Evolutionary conservation across 2,888 invertebrate species (phyloP).

Genomic region (Heliconius ismenius): DNA sequence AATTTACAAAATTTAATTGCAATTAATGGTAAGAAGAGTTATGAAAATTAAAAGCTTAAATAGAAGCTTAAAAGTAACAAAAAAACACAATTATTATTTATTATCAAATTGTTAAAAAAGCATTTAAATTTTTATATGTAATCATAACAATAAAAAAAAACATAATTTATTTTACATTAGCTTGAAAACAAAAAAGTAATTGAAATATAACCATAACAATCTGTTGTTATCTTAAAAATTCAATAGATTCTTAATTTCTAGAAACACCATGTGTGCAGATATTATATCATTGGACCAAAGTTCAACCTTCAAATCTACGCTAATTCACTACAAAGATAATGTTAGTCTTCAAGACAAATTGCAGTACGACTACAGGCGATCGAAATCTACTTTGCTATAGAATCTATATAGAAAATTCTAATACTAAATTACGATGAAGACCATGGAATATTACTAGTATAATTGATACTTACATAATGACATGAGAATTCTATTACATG

Average conservation of each 20-base stretch:
- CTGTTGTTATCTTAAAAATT: constrained; percentile 32
- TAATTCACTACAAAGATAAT: constrained; percentile 48
- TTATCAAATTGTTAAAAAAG: not conserved
- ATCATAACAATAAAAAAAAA: not conserved
- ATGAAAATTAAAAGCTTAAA: not conserved
- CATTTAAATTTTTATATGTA: not conserved
- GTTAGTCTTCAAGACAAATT: constrained; percentile 45
- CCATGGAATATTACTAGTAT: constrained; percentile 52
- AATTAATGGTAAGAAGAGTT: not conserved
- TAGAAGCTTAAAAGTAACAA: not conserved
- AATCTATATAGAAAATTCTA: constrained; percentile 53
- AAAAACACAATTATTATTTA: not conserved
- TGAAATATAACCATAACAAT: constrained; percentile 22
- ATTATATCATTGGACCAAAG: constrained; percentile 80
- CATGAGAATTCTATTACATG: constrained; percentile 48
- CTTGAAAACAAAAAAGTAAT: not conserved
- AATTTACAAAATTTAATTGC: constrained; percentile 29
- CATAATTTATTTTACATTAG: not conserved
- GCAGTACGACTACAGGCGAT: constrained; percentile 46
- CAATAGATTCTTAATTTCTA: constrained; percentile 51
- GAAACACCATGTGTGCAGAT: constrained; percentile 74
- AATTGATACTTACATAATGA: constrained; percentile 52
- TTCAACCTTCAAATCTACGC: constrained; percentile 77
- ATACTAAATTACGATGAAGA: constrained; percentile 55
- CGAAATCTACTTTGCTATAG: constrained; percentile 48